Conservation (phyloP, 2,888 invertebrate species). For the Lasioglossum vierecki region DNA sequence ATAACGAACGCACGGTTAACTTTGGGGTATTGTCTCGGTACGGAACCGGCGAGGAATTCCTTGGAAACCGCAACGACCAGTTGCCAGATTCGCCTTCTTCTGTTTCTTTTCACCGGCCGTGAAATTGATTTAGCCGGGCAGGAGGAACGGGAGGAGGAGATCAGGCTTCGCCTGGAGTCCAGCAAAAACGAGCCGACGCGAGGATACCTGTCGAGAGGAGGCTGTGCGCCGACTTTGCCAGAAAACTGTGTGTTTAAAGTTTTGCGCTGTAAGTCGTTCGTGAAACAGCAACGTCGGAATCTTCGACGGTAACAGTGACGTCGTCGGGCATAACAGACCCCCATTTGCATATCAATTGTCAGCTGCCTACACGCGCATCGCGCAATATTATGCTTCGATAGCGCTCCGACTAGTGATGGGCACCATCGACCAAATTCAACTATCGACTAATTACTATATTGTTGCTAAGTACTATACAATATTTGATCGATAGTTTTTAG, state of each 20-base stretch:
- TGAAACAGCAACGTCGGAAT: constrained; percentile 15
- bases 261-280: neutral
- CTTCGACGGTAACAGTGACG: constrained; percentile 19
- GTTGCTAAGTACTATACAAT: too few species aligned
- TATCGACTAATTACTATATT: too few species aligned
- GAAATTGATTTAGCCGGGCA: constrained; percentile 52
- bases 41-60: constrained; percentile 9
- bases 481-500: too few species aligned
- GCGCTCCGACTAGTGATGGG: constrained; percentile 13
- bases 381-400: constrained; percentile 60
- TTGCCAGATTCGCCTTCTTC: neutral
- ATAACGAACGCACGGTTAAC: constrained; percentile 53
- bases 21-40: constrained; percentile 10
- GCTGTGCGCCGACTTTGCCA: neutral
- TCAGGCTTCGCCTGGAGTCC: neutral
- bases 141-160: neutral
- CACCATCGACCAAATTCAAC: too few species aligned
- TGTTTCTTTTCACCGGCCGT: constrained; percentile 24
- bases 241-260: neutral
- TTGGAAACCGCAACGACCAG: constrained; percentile 49
- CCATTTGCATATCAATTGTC: constrained; percentile 71
- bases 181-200: neutral
- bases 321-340: constrained; percentile 49
- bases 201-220: too few species aligned
- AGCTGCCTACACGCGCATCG: constrained; percentile 59